Conservation (phyloP, 92 coral and sea anemone species). For the Phenganax subtilis region DNA sequence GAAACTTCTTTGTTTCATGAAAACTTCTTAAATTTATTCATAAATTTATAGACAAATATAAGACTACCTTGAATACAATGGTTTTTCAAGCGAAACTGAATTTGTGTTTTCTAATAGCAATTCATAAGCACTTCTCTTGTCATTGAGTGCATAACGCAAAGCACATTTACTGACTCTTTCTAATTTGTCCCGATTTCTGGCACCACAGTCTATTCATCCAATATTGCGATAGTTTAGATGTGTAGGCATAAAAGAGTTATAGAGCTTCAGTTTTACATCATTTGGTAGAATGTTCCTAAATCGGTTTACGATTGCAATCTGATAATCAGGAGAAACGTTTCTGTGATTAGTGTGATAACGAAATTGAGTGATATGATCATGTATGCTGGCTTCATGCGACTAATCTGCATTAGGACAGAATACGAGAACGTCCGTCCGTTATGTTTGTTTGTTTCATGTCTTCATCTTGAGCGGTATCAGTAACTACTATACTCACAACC, state of each 20-base stretch:
- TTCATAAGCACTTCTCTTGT: neutral
- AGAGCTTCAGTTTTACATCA: slow-evolving; percentile 1
- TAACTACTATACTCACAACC: no score
- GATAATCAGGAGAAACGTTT: neutral
- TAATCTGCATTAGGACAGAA: no score
- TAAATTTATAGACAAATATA: neutral
- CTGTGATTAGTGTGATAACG: no score
- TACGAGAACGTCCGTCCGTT: no score
- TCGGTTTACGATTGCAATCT: neutral
- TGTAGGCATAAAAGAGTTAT: slow-evolving; percentile 26
- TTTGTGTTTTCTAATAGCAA: neutral
- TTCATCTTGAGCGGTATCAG: no score
- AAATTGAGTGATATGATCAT: no score
- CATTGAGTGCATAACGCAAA: neutral
- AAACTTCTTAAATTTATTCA: neutral
- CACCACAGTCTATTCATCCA: slow-evolving; percentile 36
- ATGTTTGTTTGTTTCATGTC: no score
- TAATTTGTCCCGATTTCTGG: slow-evolving; percentile 9
- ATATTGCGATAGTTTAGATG: slow-evolving; percentile 38
- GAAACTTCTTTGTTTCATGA: no score
- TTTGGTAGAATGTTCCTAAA: neutral
- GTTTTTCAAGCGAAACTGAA: neutral
- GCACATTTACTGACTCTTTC: neutral
- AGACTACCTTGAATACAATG: neutral
- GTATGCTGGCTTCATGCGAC: no score